Evolutionary conservation across 1,140 invertebrate genomes (phyloP), one percentile per base, ranked within the genome.

Genomic region (Drosophila kohkoa): DNA sequence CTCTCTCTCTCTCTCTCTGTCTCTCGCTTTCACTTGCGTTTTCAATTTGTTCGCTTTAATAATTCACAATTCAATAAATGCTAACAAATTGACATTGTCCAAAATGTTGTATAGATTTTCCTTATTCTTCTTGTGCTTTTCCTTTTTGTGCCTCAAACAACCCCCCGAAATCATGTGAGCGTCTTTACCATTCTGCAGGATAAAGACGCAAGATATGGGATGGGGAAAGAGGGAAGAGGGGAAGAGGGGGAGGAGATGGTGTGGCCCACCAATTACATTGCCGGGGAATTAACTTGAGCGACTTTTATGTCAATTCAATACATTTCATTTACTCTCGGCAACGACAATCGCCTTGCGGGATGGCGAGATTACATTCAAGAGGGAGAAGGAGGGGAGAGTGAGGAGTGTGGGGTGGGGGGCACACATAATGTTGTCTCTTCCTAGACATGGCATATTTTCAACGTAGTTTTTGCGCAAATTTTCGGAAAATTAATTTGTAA

Each of bases 31-130:
- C 77, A 67, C 72, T 76, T 67, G 60, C 79, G 65, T 77, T 82
- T 91, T 91, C 89, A 91, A 91, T 91, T 91, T 91, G 82, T 89
- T 77, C 77, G 85, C 89, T 89, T 90, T 91, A 91, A 91, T 91
- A 91, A 91, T 91, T 91, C 85, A 91, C 85, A 91, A 86, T 91
- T 91, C 89, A 91, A 91, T 91, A 89, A 91, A 91, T 86, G 81
- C 85, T 89, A 89, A 89, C 85, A 89, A 89, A 89, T 89, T 89
- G 85, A 89, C 85, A 89, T 89, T 89, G 85, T 89, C 86, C 85
- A 79, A 89, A 81, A 69, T 77, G 70, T 79, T 86, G 82, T 86
- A 76, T 76, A 70, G 75, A 76, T 79, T 81, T 77, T 75, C 59
- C 54, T 16, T 51, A 58, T 45, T 60, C 48, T 45, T 60, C 48